Conservation (phyloP, 2,888 invertebrate genomes). For the Congeria kusceri region DNA sequence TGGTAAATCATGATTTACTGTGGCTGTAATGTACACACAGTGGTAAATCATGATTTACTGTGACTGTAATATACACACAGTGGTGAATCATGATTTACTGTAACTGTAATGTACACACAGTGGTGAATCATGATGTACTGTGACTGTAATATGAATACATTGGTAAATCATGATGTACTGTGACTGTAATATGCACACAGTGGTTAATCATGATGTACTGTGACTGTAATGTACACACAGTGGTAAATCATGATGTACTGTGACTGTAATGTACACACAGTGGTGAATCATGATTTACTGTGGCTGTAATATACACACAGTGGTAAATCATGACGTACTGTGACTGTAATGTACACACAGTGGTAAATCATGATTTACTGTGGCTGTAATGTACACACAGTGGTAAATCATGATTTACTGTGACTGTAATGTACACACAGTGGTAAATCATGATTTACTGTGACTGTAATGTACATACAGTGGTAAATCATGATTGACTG, state of each 20-base stretch:
- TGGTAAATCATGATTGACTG: too few relatives aligned
- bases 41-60: neutral
- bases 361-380: too few relatives aligned
- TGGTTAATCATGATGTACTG: constrained; percentile 20
- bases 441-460: too few relatives aligned
- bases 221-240: too few relatives aligned
- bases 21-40: constrained; percentile 52
- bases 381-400: too few relatives aligned
- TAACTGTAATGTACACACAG: constrained; percentile 55
- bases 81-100: constrained; percentile 72
- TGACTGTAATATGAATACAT: neutral
- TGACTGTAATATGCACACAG: constrained; percentile 65
- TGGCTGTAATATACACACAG: too few relatives aligned
- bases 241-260: neutral
- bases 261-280: constrained; percentile 21
- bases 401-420: too few relatives aligned
- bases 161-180: too few relatives aligned
- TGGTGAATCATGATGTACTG: neutral
- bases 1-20: constrained; percentile 72
- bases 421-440: too few relatives aligned
- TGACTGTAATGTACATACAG: too few relatives aligned
- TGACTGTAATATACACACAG: constrained; percentile 22
- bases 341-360: too few relatives aligned
- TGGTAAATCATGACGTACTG: too few relatives aligned
- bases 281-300: constrained; percentile 23